These are phyloP conservation scores for Habropoda laboriosa DNA, from an alignment of 1,140 invertebrate genomes.

Conservation along the genomic window DNA sequence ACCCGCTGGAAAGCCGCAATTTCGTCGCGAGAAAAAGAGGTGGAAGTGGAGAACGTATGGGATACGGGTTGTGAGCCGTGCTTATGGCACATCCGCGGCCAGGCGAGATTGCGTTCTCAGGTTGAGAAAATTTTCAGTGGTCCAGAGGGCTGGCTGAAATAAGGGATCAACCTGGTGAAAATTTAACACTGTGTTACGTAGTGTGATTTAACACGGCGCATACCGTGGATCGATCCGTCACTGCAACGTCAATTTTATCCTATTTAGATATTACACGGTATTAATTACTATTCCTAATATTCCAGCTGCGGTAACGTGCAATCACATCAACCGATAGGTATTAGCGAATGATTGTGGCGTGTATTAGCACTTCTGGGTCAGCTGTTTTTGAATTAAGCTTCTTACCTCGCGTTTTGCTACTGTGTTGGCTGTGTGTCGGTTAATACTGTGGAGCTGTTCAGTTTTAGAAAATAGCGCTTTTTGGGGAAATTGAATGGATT, in stretches of 20 bases:
- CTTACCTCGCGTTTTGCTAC: too few relatives aligned
- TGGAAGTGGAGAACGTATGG: background rate
- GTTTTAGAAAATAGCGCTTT: too few relatives aligned
- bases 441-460: too few relatives aligned
- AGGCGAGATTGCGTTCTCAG: slow-evolving; percentile 3
- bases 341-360: too few relatives aligned
- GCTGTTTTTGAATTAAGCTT: too few relatives aligned
- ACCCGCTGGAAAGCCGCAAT: slow-evolving; percentile 29
- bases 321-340: slow-evolving; percentile 29
- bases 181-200: slow-evolving; percentile 17
- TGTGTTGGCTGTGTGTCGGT: too few relatives aligned
- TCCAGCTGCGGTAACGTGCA: slow-evolving; percentile 21
- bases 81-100: slow-evolving; percentile 4
- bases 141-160: background rate
- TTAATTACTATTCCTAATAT: slow-evolving; percentile 53
- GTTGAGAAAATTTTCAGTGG: slow-evolving; percentile 1
- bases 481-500: too few relatives aligned
- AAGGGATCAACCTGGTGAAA: background rate
- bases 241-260: slow-evolving; percentile 30
- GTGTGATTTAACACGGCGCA: background rate
- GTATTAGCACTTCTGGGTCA: too few relatives aligned
- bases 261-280: slow-evolving; percentile 52
- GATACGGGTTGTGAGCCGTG: slow-evolving; percentile 22
- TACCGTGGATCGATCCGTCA: slow-evolving; percentile 36
- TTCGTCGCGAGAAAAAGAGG: slow-evolving; percentile 1